These are phyloP conservation scores for Sabellastarte sp. DNA, from an alignment of 2,888 invertebrate genomes.

Conservation along the genomic window DNA sequence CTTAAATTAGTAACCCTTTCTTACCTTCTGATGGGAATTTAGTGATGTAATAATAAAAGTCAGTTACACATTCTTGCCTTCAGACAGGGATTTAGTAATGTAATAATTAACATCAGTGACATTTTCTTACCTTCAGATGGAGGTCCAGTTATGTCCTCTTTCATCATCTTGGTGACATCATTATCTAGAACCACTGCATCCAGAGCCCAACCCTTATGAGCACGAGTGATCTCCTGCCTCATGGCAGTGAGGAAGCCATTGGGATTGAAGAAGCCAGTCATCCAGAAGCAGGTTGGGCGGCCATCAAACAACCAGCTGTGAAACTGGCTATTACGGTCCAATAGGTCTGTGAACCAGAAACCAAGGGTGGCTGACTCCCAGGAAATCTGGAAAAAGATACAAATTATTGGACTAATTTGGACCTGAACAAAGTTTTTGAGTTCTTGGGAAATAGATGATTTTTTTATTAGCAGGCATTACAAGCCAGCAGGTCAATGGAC, in stretches of 20 bases:
- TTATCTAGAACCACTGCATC: conserved; percentile 59
- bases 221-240: conserved; percentile 60
- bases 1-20: too few relatives aligned
- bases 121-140: conserved; percentile 80
- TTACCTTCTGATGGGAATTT: too few relatives aligned
- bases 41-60: too few relatives aligned
- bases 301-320: conserved; percentile 77
- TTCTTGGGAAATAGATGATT: too few relatives aligned
- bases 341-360: conserved; percentile 96
- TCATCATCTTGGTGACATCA: conserved; percentile 59
- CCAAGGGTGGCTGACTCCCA: conserved; percentile 97
- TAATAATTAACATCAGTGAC: too few relatives aligned
- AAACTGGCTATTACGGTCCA: conserved; percentile 89
- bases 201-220: conserved; percentile 61
- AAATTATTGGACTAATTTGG: too few relatives aligned
- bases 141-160: conserved; percentile 69
- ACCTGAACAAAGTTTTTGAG: too few relatives aligned
- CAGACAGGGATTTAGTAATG: too few relatives aligned
- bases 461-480: too few relatives aligned
- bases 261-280: conserved; percentile 98
- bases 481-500: conserved; percentile 98
- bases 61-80: too few relatives aligned
- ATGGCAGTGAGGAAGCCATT: conserved; percentile 64
- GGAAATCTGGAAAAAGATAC: too few relatives aligned
- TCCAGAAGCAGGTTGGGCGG: conserved; percentile 88